Evolutionary conservation across 2,797 vertebrate species (phyloP).

Genomic region (Lindbergichthys nudifrons): DNA sequence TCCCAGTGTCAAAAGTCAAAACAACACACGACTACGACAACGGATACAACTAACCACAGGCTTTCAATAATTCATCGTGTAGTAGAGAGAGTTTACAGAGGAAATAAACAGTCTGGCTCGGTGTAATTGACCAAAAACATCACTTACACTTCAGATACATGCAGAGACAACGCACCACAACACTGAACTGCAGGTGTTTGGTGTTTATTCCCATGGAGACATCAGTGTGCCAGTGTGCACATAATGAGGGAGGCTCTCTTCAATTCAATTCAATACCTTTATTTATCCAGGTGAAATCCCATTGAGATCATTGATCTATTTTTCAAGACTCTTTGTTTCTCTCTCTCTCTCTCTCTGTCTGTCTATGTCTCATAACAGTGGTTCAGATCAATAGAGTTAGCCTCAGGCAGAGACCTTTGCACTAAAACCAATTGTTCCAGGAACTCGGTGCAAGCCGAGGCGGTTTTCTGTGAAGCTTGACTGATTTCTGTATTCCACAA

Average conservation of each 20-base stretch:
- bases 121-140: slow-evolving; percentile 52
- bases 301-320: too few relatives aligned
- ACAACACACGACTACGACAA: slow-evolving; percentile 41
- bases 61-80: slow-evolving; percentile 52
- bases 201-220: slow-evolving; percentile 26
- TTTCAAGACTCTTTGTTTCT: too few relatives aligned
- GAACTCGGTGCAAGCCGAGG: slow-evolving; percentile 60
- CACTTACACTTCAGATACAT: slow-evolving; percentile 43
- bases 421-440: slow-evolving; percentile 77
- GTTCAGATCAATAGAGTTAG: slow-evolving; percentile 75
- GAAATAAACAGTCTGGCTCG: slow-evolving; percentile 27
- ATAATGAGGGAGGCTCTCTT: slow-evolving; percentile 54
- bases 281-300: too few relatives aligned
- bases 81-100: slow-evolving; percentile 38
- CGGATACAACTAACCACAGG: slow-evolving; percentile 23
- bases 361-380: slow-evolving; percentile 62
- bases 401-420: slow-evolving; percentile 78
- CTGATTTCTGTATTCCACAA: slow-evolving; percentile 48
- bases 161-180: slow-evolving; percentile 25
- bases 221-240: slow-evolving; percentile 25
- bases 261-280: too few relatives aligned
- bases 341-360: slow-evolving; percentile 15
- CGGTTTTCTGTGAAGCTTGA: slow-evolving; percentile 58
- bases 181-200: slow-evolving; percentile 16
- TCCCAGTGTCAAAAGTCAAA: slow-evolving; percentile 43